Evolutionary conservation across 2,113 vertebrate genomes (phyloP).

Genomic region (Lethenteron camtschaticum): DNA sequence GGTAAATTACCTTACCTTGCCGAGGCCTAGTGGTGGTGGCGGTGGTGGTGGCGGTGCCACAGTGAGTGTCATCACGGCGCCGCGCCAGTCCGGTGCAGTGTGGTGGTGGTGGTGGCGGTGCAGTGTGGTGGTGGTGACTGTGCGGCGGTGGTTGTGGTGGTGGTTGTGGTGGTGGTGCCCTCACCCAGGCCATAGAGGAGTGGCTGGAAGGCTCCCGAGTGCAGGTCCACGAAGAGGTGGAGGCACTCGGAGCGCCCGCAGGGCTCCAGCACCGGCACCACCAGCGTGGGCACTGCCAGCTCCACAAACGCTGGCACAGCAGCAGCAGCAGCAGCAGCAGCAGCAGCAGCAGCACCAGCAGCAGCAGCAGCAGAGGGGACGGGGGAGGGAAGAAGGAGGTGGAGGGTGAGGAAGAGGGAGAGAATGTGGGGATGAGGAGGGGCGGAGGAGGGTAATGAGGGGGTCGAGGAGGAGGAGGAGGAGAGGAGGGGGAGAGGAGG

Average conservation of each 20-base stretch:
- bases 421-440: neutral
- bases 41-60: too few species aligned
- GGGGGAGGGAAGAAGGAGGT: neutral
- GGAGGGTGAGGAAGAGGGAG: neutral
- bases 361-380: too few species aligned
- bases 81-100: too few species aligned
- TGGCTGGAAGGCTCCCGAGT: conserved; percentile 92
- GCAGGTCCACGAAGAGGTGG: conserved; percentile 90
- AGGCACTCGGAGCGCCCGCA: conserved; percentile 87
- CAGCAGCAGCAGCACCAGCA: too few species aligned
- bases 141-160: too few species aligned
- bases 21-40: too few species aligned
- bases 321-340: neutral
- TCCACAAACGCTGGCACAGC: conserved; percentile 56
- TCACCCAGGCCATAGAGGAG: conserved; percentile 92
- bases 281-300: conserved; percentile 68
- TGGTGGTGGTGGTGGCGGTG: too few species aligned
- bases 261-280: conserved; percentile 81
- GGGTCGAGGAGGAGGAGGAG: neutral
- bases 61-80: too few species aligned
- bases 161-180: conserved; percentile 12
- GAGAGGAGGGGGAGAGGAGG: too few species aligned
- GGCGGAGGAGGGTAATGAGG: neutral
- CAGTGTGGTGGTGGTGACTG: too few species aligned
- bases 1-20: too few species aligned